Evolutionary conservation across 2,888 invertebrate genomes (phyloP).

Genomic region (Amiota mariae): DNA sequence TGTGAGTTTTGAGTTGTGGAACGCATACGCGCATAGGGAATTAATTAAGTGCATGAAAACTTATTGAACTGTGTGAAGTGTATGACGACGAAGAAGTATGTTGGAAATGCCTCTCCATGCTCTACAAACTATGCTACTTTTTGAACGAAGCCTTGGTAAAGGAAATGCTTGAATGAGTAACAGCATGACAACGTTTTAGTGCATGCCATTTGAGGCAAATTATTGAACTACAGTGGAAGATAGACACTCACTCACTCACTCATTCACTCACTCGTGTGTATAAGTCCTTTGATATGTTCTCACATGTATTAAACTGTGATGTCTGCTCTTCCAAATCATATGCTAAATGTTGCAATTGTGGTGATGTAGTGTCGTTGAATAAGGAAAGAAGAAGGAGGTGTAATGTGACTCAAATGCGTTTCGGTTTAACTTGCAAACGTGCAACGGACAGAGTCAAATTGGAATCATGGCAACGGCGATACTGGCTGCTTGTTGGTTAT

Average conservation of each 20-base stretch:
- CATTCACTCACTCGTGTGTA: neutral
- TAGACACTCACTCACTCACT: neutral
- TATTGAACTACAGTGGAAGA: neutral
- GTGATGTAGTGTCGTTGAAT: neutral
- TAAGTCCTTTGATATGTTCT: too few relatives aligned
- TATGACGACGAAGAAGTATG: neutral
- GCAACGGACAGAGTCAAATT: conserved; percentile 2
- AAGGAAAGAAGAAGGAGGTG: neutral
- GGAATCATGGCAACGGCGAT: neutral
- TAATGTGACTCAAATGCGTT: conserved; percentile 22
- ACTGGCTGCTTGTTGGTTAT: too few relatives aligned
- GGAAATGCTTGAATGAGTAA: conserved; percentile 26
- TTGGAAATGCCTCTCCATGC: neutral
- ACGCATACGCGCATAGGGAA: conserved; percentile 49
- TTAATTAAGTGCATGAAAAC: conserved; percentile 68
- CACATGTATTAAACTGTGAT: too few relatives aligned
- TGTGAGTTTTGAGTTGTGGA: neutral
- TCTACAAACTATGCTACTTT: neutral
- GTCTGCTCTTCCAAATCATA: neutral
- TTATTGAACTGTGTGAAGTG: conserved; percentile 58
- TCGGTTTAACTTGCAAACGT: conserved; percentile 17
- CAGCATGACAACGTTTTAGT: conserved; percentile 57
- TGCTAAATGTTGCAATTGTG: neutral
- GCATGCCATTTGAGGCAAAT: conserved; percentile 39
- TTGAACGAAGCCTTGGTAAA: neutral